phyloP scores from a whole-genome alignment of 2,888 invertebrate species.

The Dryomyza anilis region DNA sequence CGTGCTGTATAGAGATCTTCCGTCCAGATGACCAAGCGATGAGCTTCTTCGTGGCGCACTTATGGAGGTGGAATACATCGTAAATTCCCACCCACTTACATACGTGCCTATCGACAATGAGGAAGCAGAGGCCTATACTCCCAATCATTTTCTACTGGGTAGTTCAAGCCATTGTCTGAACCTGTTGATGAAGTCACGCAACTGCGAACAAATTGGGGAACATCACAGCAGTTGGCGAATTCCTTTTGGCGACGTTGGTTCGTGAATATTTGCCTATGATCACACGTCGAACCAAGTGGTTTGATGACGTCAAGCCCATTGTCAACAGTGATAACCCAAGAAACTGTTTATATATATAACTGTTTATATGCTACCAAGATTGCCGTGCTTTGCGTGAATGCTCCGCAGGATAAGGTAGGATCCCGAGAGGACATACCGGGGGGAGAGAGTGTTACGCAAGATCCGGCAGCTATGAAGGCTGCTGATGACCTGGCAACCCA shows the following conservation, averaged over 20 bases:
- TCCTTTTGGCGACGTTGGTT: conserved; percentile 29
- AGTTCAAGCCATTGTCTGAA: conserved; percentile 26
- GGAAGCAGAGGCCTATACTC: conserved; percentile 27
- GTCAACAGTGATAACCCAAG: conserved; percentile 27
- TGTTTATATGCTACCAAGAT: conserved; percentile 26
- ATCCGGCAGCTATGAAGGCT: no score
- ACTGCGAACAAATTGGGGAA: conserved; percentile 21
- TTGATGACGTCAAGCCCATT: conserved; percentile 25
- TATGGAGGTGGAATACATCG: conserved; percentile 28
- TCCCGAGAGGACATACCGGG: conserved; percentile 26
- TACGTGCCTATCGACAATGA: conserved; percentile 25
- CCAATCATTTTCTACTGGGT: conserved; percentile 31
- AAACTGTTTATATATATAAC: conserved; percentile 28
- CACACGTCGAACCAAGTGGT: conserved; percentile 33
- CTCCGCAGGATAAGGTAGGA: conserved; percentile 18
- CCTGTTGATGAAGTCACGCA: conserved; percentile 1
- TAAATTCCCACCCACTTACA: conserved; percentile 28
- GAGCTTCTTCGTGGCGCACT: conserved; percentile 24
- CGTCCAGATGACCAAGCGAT: conserved; percentile 16
- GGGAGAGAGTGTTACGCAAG: conserved; percentile 21
- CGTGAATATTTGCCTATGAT: conserved; percentile 31
- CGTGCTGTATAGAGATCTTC: not conserved
- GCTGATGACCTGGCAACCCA: no score
- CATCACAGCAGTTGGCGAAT: conserved; percentile 28
- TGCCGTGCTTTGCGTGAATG: conserved; percentile 28